Evolutionary conservation across 1,140 invertebrate genomes (phyloP).

Genomic region (Anastrepha obliqua): DNA sequence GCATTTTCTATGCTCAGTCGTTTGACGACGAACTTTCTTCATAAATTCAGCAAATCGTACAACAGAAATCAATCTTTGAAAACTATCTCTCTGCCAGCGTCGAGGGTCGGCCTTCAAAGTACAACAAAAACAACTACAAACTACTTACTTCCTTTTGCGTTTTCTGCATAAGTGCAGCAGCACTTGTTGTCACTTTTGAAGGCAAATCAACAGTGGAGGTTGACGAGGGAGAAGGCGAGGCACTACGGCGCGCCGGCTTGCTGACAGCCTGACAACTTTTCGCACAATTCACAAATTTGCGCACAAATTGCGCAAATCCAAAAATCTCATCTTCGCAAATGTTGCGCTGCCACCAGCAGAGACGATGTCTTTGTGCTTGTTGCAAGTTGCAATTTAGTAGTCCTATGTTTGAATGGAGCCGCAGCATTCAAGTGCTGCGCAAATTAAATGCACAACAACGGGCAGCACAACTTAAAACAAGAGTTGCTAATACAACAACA

Average conservation of each 20-base stretch:
- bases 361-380: not conserved
- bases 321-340: slow-evolving; percentile 18
- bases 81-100: slow-evolving; percentile 6
- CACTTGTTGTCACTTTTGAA: not conserved
- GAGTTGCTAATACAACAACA: not conserved
- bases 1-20: not conserved
- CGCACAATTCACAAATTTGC: slow-evolving; percentile 52
- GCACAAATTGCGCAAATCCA: slow-evolving; percentile 51
- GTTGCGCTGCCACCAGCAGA: not conserved
- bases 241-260: not conserved
- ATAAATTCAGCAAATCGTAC: slow-evolving; percentile 47
- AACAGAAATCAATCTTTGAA: slow-evolving; percentile 48
- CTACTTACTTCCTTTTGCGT: not conserved
- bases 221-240: not conserved
- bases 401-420: not conserved
- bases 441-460: slow-evolving; percentile 51
- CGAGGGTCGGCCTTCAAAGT: slow-evolving; percentile 4
- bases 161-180: not conserved
- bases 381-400: slow-evolving; percentile 20
- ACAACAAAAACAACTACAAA: not conserved
- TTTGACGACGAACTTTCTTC: slow-evolving; percentile 20
- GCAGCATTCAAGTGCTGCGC: not conserved
- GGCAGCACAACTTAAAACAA: slow-evolving; percentile 21
- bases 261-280: slow-evolving; percentile 43
- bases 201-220: not conserved